Evolutionary conservation across 2,888 invertebrate species (phyloP).

Genomic region (Eustalomyia histrio): DNA sequence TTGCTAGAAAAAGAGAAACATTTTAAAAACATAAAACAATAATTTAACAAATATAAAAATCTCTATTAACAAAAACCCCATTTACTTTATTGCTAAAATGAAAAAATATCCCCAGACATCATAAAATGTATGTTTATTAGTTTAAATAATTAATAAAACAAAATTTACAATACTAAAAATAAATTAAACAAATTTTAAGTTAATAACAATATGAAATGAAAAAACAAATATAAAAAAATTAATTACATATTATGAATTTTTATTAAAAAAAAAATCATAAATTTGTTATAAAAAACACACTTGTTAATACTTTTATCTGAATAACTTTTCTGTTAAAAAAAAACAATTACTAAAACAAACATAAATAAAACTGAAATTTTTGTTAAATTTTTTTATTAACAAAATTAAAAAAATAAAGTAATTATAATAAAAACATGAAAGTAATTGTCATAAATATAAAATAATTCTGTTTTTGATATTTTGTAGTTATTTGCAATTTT

Average conservation of each 20-base stretch:
- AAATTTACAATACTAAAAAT: constrained; percentile 38
- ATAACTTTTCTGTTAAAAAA: constrained; percentile 2
- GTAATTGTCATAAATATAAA: constrained; percentile 17
- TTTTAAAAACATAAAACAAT: constrained; percentile 12
- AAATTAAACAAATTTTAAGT: constrained; percentile 28
- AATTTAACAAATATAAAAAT: constrained; percentile 9
- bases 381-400: background rate
- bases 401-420: constrained; percentile 15
- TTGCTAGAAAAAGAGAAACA: background rate
- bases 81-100: constrained; percentile 42
- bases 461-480: constrained; percentile 39
- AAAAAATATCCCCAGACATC: constrained; percentile 38
- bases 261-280: constrained; percentile 3
- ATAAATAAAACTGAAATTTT: constrained; percentile 3
- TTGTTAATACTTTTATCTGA: constrained; percentile 7
- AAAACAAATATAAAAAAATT: background rate
- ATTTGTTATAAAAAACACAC: constrained; percentile 8
- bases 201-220: constrained; percentile 12
- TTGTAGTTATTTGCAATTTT: constrained; percentile 48
- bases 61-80: constrained; percentile 20
- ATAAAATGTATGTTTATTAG: constrained; percentile 47
- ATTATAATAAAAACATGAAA: background rate
- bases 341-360: background rate
- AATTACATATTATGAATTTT: background rate
- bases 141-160: constrained; percentile 42